These are phyloP conservation scores for Perodicticus potto DNA, from an alignment of 2,797 vertebrate species.

Conservation along the genomic window DNA sequence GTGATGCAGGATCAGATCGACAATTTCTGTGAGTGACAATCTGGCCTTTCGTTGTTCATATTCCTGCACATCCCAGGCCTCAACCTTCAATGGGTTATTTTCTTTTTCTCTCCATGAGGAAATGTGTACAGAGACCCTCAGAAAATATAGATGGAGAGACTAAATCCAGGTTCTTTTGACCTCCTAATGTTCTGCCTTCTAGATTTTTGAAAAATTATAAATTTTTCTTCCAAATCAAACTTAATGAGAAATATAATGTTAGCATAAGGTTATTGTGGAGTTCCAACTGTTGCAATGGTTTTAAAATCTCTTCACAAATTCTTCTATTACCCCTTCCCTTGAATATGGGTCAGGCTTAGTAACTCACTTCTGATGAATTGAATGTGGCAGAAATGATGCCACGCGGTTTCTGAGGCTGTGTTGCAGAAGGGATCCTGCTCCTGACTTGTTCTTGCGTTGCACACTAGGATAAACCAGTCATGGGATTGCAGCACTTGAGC, in stretches of 20 bases:
- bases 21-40: not conserved
- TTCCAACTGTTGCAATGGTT: not conserved
- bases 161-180: not conserved
- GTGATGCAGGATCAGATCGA: not conserved
- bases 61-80: not conserved
- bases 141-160: not conserved
- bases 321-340: not conserved
- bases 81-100: not conserved
- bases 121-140: not conserved
- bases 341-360: not conserved
- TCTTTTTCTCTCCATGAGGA: not conserved
- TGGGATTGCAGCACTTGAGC: not conserved
- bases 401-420: not conserved
- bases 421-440: not conserved
- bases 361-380: not conserved
- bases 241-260: not conserved
- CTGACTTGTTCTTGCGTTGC: not conserved
- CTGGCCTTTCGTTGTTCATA: not conserved
- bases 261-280: not conserved
- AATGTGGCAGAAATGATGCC: not conserved
- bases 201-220: not conserved
- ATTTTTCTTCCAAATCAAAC: not conserved
- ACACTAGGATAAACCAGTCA: not conserved
- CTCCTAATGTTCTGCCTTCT: not conserved
- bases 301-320: constrained; percentile 10